phyloP scores from a whole-genome alignment of 53 echinoderm and acorn worm species.

The Zoroaster sp. region DNA sequence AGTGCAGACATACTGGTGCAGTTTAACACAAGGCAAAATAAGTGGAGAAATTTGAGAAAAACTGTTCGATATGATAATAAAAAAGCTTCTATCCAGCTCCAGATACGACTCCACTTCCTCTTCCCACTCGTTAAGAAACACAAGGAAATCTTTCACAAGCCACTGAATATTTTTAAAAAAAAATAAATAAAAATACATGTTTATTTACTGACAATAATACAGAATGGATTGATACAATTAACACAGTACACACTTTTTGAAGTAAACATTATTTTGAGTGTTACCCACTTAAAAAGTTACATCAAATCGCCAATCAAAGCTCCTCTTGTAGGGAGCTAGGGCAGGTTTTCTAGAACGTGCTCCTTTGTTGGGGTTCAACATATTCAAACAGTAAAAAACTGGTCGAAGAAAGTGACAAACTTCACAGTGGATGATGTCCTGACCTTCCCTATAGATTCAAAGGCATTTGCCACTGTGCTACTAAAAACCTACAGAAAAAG shows the following conservation, averaged over 20 bases:
- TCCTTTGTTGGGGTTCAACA: not conserved
- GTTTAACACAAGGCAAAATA: no score
- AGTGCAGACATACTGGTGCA: no score
- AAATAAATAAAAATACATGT: no score
- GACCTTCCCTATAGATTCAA: not conserved
- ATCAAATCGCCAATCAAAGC: constrained; percentile 23
- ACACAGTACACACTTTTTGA: not conserved
- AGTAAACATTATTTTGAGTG: not conserved
- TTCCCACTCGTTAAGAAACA: constrained; percentile 41
- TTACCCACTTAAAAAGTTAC: not conserved
- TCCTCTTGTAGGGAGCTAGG: not conserved
- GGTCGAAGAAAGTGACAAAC: not conserved
- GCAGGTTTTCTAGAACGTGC: not conserved
- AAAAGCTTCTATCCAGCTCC: not conserved
- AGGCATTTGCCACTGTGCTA: constrained; percentile 21
- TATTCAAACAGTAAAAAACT: constrained; percentile 18
- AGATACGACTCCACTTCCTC: not conserved
- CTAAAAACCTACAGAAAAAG: constrained; percentile 34
- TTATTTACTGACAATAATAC: no score
- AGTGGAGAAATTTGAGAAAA: not conserved
- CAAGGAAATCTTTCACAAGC: constrained; percentile 20
- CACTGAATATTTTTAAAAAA: not conserved
- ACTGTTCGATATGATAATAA: not conserved
- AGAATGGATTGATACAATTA: no score
- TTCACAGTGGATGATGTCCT: constrained; percentile 20